Conservation (phyloP, 2,888 invertebrate species). For the Drosophila rellima region DNA sequence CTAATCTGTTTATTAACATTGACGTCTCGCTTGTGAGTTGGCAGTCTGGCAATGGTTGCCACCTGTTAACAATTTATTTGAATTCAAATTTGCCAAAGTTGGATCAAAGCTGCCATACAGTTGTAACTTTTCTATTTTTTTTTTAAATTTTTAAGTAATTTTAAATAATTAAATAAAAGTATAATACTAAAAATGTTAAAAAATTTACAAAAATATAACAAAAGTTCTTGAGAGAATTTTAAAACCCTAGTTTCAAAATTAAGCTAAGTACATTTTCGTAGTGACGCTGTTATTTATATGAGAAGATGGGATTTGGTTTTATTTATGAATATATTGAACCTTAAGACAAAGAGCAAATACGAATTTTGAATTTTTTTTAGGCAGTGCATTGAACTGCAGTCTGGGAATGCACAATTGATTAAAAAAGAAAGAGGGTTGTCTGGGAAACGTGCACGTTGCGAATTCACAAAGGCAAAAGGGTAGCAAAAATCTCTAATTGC, state of each 20-base stretch:
- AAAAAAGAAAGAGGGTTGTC: constrained; percentile 54
- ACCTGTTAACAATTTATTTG: constrained; percentile 12
- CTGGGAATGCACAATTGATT: constrained; percentile 47
- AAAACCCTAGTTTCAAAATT: too few species aligned
- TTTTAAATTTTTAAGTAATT: too few species aligned
- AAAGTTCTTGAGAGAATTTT: too few species aligned
- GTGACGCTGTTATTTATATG: too few species aligned
- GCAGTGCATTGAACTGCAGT: constrained; percentile 73
- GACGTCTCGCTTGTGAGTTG: constrained; percentile 19
- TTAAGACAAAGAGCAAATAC: constrained; percentile 18
- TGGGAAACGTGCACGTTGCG: constrained; percentile 65
- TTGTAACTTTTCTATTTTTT: too few species aligned
- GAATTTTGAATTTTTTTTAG: constrained; percentile 18
- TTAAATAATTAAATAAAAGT: too few species aligned
- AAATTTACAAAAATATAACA: too few species aligned
- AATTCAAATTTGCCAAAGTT: constrained; percentile 26
- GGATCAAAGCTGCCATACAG: too few species aligned
- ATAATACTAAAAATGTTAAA: too few species aligned
- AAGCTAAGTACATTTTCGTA: too few species aligned
- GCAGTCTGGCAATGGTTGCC: constrained; percentile 41
- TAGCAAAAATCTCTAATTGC: constrained; percentile 63
- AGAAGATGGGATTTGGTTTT: too few species aligned
- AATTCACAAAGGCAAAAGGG: constrained; percentile 70
- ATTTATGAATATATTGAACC: too few species aligned
- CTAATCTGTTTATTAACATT: constrained; percentile 31